Evolutionary conservation across 2,888 invertebrate genomes (phyloP).

Genomic region (Machimus atricapillus): DNA sequence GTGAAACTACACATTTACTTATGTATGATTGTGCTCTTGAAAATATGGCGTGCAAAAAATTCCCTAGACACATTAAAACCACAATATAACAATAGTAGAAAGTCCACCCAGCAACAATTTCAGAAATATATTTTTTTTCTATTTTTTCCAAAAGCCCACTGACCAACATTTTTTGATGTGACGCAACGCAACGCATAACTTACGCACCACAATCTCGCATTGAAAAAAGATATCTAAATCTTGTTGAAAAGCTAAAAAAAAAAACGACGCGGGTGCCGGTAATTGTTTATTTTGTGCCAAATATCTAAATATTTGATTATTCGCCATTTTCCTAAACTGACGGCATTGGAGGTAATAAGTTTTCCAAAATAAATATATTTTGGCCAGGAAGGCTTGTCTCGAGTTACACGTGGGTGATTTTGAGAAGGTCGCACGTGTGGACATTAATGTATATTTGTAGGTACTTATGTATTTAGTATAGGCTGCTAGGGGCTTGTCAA

Average conservation of each 20-base stretch:
- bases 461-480: no score
- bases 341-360: not conserved
- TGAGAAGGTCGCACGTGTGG: not conserved
- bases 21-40: not conserved
- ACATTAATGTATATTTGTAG: not conserved
- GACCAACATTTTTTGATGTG: not conserved
- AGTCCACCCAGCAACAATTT: not conserved
- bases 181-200: not conserved
- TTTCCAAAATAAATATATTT: not conserved
- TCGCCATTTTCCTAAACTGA: not conserved
- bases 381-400: not conserved
- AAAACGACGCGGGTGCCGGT: not conserved
- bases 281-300: not conserved
- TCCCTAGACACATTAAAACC: not conserved
- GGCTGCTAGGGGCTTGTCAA: not conserved
- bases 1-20: not conserved
- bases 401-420: not conserved
- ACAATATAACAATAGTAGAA: not conserved
- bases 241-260: not conserved
- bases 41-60: not conserved
- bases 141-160: not conserved
- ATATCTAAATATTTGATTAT: not conserved
- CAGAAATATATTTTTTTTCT: not conserved
- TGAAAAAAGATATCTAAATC: not conserved
- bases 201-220: not conserved